Evolutionary conservation across 2,888 invertebrate species (phyloP), one percentile per base, ranked within the genome.

Genomic region (Strigamia crassipes): DNA sequence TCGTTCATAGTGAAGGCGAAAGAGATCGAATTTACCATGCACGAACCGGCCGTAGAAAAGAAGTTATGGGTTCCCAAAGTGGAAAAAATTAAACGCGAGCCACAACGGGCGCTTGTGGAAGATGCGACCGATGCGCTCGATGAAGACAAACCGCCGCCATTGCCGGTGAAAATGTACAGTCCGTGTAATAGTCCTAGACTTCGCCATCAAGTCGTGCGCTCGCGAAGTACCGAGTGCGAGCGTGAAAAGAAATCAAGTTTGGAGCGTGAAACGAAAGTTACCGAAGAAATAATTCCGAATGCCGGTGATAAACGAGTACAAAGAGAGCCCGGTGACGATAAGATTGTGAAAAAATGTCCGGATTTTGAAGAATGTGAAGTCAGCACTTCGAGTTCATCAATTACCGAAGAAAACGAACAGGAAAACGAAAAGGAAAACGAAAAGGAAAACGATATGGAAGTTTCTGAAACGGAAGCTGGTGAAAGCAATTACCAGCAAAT

Each of bases 401-500:
- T 56, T 15, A 18, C 15, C 4, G 12, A 46, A 15, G 4, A 46
- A 46, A 46, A 46, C n/a, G 56, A 56, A 18, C 10, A 42, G 2
- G 51, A 51, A 18, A 56, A 18, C 9, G 56, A 56, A 56, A 18
- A 21, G 21, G 18, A 56, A 56, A 46, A 46, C n/a, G 56, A 56
- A 18, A 51, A 42, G 2, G 51, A 51, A 18, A 56, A 18, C 9
- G 56, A n/a, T n/a, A n/a, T n/a, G n/a, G n/a, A n/a, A n/a, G n/a
- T n/a, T n/a, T n/a, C n/a, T n/a, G n/a, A 56, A 56, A 18, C 56
- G 21, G 18, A 56, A 56, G 56, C 56, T 56, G 81, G 77, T 42
- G 82, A 83, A 31, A 82, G 79, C 78, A 81, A 78, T 66, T 83
- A 81, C 56, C 82, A 82, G 61, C 80, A 83, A 56, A 83, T 83